These are phyloP conservation scores for Umimayanthus kanabou DNA, from an alignment of 92 coral and sea anemone species.

Conservation along the genomic window DNA sequence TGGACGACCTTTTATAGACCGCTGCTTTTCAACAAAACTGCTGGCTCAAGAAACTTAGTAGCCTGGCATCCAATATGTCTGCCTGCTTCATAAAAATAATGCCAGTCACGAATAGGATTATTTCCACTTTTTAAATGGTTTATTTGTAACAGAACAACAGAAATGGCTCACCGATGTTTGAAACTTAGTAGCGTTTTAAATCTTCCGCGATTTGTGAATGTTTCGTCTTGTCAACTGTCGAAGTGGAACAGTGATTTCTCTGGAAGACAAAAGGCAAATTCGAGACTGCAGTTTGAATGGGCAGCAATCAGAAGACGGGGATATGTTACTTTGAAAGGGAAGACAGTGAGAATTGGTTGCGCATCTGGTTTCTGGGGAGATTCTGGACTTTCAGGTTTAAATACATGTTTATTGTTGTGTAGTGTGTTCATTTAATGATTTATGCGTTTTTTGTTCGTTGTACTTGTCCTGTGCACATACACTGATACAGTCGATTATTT, in stretches of 20 bases:
- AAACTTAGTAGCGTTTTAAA: not conserved
- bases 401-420: not conserved
- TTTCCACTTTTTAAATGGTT: constrained; percentile 10
- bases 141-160: constrained; percentile 16
- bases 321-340: constrained; percentile 76
- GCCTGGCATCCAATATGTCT: not conserved
- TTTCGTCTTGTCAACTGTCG: not conserved
- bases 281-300: not conserved
- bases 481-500: no score
- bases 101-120: not conserved
- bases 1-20: not conserved
- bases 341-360: constrained; percentile 92
- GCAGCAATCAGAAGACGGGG: not conserved
- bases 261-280: not conserved
- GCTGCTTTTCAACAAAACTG: not conserved
- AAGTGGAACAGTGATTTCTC: not conserved
- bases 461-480: no score
- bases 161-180: not conserved
- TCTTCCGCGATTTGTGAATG: not conserved
- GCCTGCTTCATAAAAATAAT: no score
- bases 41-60: not conserved
- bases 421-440: no score
- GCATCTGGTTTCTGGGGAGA: constrained; percentile 99
- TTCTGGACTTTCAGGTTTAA: constrained; percentile 84
- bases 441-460: no score